phyloP scores from a whole-genome alignment of 2,113 vertebrate species.

The Malurus elegans region DNA sequence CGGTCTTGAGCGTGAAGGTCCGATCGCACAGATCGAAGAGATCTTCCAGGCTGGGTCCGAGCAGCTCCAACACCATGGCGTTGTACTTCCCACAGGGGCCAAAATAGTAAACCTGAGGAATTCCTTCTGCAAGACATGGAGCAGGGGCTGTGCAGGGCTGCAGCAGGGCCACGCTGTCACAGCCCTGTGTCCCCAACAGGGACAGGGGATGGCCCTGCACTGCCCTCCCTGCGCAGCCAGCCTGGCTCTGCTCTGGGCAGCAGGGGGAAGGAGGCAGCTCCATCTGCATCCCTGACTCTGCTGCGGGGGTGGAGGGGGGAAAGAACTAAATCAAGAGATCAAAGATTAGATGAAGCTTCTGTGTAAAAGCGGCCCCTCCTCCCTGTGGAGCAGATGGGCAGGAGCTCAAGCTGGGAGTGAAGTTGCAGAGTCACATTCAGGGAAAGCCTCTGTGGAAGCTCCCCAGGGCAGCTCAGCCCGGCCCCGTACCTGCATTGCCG shows the following conservation, averaged over 20 bases:
- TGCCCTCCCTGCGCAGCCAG: neutral
- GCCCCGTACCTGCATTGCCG: constrained; percentile 86
- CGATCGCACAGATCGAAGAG: constrained; percentile 97
- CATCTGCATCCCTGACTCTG: neutral
- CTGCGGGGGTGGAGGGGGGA: neutral
- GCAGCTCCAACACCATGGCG: constrained; percentile 97
- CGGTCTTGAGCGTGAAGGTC: constrained; percentile 96
- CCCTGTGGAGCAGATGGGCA: neutral
- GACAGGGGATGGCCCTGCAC: neutral
- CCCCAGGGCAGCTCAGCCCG: neutral
- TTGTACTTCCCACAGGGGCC: constrained; percentile 98
- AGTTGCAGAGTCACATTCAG: neutral
- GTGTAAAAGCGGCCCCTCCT: neutral
- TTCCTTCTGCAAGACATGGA: constrained; percentile 83
- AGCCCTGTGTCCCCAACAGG: neutral
- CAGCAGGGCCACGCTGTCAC: neutral
- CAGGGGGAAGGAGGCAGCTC: neutral
- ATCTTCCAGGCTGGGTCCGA: constrained; percentile 96
- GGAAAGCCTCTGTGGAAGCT: neutral
- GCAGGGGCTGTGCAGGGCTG: neutral
- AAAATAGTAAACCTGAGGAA: constrained; percentile 99
- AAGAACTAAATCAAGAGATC: constrained; percentile 3
- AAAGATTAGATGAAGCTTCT: neutral
- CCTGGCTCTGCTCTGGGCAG: neutral
- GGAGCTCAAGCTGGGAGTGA: neutral